Base-by-base conservation (phyloP, 2,888 invertebrate genomes). In the Amphipoea oculea region DNA sequence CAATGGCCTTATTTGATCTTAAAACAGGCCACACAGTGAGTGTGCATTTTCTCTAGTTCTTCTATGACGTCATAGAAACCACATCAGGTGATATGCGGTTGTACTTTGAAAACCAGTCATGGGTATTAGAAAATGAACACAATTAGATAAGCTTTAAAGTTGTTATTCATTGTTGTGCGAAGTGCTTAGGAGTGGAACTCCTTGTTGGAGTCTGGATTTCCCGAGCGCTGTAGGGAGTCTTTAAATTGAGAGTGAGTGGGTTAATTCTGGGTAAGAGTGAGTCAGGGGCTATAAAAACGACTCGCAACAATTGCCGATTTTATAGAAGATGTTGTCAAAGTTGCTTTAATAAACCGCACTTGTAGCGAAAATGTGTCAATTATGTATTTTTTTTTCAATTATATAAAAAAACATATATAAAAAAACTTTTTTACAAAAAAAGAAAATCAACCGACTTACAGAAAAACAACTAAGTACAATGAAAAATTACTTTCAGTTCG, bases 51-150 rank as follows among this genome's bases (percentile, higher is more conserved):
- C 74, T 78, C 45, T 57, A 29, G 7, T 3, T 45, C 40, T 20
- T 12, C 12, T 62, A 4, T 83, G 78, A 82, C 84, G 84, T 75
- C 73, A 40, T 1, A 2, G 23, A 17, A 65, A 86, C 86, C 78
- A 65, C 86, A 86, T 78, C 78, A 69, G 72, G 66, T 85, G 70
- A 5, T n/a, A 48, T 81, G 82, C 29, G 86, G 73, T 86, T 66
- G 63, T 72, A 51, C 73, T 17, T 11, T 62, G 78, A 83, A 84
- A 71, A 74, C 45, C 23, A 86, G 65, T 84, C 86, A 84, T 42
- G 20, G 12, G 9, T 71, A 62, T 62, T 9, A 17, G 48, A 74
- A 76, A 77, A 60, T 62, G 20, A 54, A 4, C 12, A 67, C n/a
- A 78, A 65, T 2, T 2, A 40, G 69, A 84, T 60, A 51, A 51